These are phyloP conservation scores for Loriculus beryllinus DNA, from an alignment of 2,797 vertebrate genomes.

Conservation along the genomic window DNA sequence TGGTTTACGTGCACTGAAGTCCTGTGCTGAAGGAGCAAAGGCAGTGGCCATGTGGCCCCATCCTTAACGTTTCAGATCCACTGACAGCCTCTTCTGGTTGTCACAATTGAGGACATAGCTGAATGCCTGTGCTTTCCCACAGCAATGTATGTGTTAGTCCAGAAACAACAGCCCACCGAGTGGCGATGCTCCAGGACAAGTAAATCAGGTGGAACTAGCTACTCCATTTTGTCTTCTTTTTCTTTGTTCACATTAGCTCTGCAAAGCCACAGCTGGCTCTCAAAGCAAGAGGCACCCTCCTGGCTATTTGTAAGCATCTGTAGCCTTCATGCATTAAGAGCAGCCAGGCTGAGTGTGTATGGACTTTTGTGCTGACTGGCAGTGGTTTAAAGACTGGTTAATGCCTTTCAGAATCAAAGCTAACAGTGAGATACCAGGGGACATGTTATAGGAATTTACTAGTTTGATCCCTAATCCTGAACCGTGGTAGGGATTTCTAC, in stretches of 20 bases:
- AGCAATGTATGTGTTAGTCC: not conserved
- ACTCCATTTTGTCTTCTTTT: not conserved
- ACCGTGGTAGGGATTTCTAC: not conserved
- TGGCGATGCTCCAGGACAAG: not conserved
- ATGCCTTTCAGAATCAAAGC: not conserved
- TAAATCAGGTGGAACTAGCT: not conserved
- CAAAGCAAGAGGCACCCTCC: not conserved
- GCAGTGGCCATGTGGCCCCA: not conserved
- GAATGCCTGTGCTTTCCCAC: not conserved
- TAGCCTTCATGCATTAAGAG: not conserved
- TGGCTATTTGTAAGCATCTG: not conserved
- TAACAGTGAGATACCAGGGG: not conserved
- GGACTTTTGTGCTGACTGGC: not conserved
- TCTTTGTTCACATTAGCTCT: not conserved
- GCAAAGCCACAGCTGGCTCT: not conserved
- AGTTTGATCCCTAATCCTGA: not conserved
- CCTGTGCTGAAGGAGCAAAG: not conserved
- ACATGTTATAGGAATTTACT: not conserved
- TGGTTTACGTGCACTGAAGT: not conserved
- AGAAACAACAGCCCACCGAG: not conserved
- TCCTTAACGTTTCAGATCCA: not conserved
- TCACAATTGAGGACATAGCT: not conserved
- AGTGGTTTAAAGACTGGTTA: not conserved
- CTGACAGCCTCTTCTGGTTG: not conserved
- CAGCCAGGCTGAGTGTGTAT: not conserved